These are phyloP conservation scores for Helostoma temminkii DNA, from an alignment of 2,797 vertebrate species.

Conservation along the genomic window DNA sequence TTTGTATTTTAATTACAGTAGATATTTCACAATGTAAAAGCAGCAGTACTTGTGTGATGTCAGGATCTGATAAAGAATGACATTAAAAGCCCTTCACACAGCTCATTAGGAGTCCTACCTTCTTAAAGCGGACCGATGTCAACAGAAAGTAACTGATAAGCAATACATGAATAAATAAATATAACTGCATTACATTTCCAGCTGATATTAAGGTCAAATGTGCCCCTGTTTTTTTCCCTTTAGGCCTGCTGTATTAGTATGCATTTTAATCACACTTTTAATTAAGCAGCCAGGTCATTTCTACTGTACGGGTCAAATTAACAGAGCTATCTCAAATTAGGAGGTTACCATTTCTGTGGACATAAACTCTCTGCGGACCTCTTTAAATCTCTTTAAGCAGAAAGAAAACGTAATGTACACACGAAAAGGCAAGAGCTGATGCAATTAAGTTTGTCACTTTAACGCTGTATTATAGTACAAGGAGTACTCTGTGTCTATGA, in stretches of 20 bases:
- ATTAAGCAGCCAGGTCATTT: slow-evolving; percentile 56
- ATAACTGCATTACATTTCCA: slow-evolving; percentile 12
- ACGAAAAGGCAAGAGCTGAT: neutral
- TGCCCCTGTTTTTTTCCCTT: slow-evolving; percentile 42
- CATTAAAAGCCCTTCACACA: slow-evolving; percentile 5
- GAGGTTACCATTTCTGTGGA: slow-evolving; percentile 11
- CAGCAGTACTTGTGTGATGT: neutral
- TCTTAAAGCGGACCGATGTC: neutral
- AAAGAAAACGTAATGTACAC: slow-evolving; percentile 1
- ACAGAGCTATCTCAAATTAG: slow-evolving; percentile 40
- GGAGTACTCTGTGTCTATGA: neutral
- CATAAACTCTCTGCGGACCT: slow-evolving; percentile 20
- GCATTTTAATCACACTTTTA: slow-evolving; percentile 68
- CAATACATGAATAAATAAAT: slow-evolving; percentile 22
- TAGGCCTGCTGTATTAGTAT: slow-evolving; percentile 31
- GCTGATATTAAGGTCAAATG: slow-evolving; percentile 37
- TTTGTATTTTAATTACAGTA: neutral
- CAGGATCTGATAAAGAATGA: neutral
- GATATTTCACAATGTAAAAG: slow-evolving; percentile 1
- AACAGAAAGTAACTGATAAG: slow-evolving; percentile 35
- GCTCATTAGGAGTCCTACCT: neutral
- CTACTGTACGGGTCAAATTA: slow-evolving; percentile 42
- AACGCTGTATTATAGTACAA: neutral
- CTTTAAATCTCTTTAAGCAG: slow-evolving; percentile 3
- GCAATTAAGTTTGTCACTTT: slow-evolving; percentile 2